Evolutionary conservation across 2,888 invertebrate genomes (phyloP).

Genomic region (Cynaeus angustus): DNA sequence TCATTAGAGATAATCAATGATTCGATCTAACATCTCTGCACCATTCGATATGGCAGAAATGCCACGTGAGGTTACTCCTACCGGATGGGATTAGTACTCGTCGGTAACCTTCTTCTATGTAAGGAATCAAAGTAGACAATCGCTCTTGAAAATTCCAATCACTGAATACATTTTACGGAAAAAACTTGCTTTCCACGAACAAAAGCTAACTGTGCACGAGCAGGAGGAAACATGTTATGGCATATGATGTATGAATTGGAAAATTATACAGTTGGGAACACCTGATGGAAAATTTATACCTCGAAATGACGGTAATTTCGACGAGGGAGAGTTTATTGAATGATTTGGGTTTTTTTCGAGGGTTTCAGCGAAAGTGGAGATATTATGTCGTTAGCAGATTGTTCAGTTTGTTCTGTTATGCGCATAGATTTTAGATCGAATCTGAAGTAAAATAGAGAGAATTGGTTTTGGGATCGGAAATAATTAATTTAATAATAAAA

Average conservation of each 20-base stretch:
- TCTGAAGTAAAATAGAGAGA: too few species aligned
- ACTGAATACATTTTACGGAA: conserved; percentile 51
- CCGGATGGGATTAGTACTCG: conserved; percentile 45
- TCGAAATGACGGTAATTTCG: neutral
- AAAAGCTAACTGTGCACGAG: conserved; percentile 51
- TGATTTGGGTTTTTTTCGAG: neutral
- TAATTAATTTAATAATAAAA: too few species aligned
- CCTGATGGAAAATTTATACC: conserved; percentile 11
- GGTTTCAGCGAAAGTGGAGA: too few species aligned
- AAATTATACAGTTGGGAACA: conserved; percentile 12
- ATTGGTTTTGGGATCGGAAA: too few species aligned
- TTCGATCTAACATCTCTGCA: conserved; percentile 29
- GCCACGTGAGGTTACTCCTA: conserved; percentile 38
- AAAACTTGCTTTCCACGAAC: conserved; percentile 54
- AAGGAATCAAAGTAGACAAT: conserved; percentile 55
- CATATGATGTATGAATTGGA: conserved; percentile 20
- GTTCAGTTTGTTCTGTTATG: too few species aligned
- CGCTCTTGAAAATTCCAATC: conserved; percentile 58
- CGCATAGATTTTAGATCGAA: too few species aligned
- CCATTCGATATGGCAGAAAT: conserved; percentile 25
- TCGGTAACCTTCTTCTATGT: conserved; percentile 50
- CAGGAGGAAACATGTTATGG: conserved; percentile 19
- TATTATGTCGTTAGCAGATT: too few species aligned
- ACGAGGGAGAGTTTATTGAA: neutral
- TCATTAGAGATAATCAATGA: conserved; percentile 42